phyloP scores from a whole-genome alignment of 2,888 invertebrate species.

The Nemurella pictetii region DNA sequence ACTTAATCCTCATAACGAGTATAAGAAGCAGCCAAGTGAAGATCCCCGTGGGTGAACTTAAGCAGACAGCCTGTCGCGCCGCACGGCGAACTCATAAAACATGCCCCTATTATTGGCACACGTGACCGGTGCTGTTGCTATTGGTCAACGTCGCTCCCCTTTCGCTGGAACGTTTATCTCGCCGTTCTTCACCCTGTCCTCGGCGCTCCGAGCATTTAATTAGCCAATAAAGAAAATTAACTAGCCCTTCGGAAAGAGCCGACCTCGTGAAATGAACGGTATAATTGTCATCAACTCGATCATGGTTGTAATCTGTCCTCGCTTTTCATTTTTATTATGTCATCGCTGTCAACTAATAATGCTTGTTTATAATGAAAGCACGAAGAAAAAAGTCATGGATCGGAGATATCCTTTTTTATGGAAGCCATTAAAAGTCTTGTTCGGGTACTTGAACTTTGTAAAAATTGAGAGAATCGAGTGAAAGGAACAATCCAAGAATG shows the following conservation, averaged over 20 bases:
- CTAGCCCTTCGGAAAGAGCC: neutral
- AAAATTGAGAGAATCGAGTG: too few species aligned
- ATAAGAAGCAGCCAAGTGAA: too few species aligned
- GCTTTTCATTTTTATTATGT: too few species aligned
- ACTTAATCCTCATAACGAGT: too few species aligned
- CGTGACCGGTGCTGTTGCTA: neutral
- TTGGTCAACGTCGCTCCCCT: neutral
- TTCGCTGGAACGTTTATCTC: neutral
- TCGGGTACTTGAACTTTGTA: too few species aligned
- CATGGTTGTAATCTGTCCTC: neutral
- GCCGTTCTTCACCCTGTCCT: neutral
- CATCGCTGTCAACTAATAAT: neutral
- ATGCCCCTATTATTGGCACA: neutral
- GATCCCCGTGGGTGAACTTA: too few species aligned
- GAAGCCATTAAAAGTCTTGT: neutral
- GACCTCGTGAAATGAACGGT: neutral
- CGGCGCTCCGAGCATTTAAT: neutral
- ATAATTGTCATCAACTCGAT: neutral
- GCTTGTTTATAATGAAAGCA: neutral
- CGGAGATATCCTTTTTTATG: neutral
- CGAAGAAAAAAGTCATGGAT: neutral
- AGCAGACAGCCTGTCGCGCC: too few species aligned
- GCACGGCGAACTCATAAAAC: too few species aligned
- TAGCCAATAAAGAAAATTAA: neutral
- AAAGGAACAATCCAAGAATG: too few species aligned